phyloP scores from a whole-genome alignment of 2,888 invertebrate species.

The Pseudoips prasinana region DNA sequence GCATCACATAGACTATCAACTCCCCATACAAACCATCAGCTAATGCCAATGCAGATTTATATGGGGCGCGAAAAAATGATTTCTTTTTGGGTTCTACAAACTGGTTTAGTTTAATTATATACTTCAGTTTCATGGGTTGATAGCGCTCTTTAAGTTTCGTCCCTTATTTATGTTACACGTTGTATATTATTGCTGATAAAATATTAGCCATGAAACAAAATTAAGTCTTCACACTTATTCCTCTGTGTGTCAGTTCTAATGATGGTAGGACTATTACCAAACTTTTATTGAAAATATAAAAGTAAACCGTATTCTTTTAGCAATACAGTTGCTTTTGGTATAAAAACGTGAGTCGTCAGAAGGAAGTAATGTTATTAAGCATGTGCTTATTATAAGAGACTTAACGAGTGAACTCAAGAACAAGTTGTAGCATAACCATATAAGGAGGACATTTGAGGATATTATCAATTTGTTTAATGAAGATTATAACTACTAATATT shows the following conservation, averaged over 20 bases:
- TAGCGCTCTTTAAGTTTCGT: no score
- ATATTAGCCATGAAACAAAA: slow-evolving; percentile 5
- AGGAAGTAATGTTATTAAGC: slow-evolving; percentile 63
- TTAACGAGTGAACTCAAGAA: slow-evolving; percentile 49
- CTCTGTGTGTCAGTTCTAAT: slow-evolving; percentile 18
- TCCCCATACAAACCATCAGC: no score
- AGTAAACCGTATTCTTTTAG: slow-evolving; percentile 34
- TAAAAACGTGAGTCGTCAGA: slow-evolving; percentile 28
- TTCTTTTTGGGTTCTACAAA: no score
- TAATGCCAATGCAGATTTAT: no score
- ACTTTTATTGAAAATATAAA: slow-evolving; percentile 8
- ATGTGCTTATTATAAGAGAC: slow-evolving; percentile 62
- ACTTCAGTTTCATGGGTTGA: no score
- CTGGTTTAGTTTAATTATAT: no score
- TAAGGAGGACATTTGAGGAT: slow-evolving; percentile 3
- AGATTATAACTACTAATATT: no score
- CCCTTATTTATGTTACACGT: no score
- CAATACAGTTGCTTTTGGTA: slow-evolving; percentile 34
- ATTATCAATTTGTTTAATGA: no score
- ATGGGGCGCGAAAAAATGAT: no score
- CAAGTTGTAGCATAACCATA: slow-evolving; percentile 44
- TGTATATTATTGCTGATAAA: no score
- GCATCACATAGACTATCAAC: no score
- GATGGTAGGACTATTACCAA: slow-evolving; percentile 14
- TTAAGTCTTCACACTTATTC: slow-evolving; percentile 10